Percentiles rank a stretch among this genome's conserved stretches.
phyloP scores from a whole-genome alignment of 1,140 invertebrate species.

The Trachymyrmex septentrionalis region DNA sequence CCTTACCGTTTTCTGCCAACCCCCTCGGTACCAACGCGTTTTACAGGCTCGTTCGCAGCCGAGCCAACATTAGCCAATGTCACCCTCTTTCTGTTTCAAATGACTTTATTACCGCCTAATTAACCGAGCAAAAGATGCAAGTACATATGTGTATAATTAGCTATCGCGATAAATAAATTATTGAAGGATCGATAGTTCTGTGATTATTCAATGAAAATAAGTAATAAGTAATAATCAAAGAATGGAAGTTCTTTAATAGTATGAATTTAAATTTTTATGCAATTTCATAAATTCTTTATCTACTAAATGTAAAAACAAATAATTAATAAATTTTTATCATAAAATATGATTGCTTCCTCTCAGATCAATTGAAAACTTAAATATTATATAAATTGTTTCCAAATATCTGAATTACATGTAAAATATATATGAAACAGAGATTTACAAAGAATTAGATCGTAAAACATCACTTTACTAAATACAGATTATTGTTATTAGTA shows the following conservation, averaged over 20 bases:
- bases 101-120: slow-evolving; percentile 46
- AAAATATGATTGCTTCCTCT: neutral
- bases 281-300: neutral
- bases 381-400: neutral
- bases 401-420: neutral
- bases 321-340: neutral
- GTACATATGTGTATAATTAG: neutral
- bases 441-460: neutral
- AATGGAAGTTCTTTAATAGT: neutral
- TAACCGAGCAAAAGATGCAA: slow-evolving; percentile 21
- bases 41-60: slow-evolving; percentile 57
- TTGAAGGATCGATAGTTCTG: neutral
- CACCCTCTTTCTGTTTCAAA: slow-evolving; percentile 37
- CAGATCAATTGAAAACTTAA: neutral
- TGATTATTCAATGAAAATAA: neutral
- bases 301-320: neutral
- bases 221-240: neutral
- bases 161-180: neutral
- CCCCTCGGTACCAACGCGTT: slow-evolving; percentile 16
- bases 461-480: neutral
- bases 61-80: slow-evolving; percentile 53
- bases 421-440: neutral
- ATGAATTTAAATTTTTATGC: neutral
- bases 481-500: neutral
- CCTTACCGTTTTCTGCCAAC: slow-evolving; percentile 78